These are phyloP conservation scores for Dryococelus australis DNA, from an alignment of 2,888 invertebrate species.

Conservation along the genomic window DNA sequence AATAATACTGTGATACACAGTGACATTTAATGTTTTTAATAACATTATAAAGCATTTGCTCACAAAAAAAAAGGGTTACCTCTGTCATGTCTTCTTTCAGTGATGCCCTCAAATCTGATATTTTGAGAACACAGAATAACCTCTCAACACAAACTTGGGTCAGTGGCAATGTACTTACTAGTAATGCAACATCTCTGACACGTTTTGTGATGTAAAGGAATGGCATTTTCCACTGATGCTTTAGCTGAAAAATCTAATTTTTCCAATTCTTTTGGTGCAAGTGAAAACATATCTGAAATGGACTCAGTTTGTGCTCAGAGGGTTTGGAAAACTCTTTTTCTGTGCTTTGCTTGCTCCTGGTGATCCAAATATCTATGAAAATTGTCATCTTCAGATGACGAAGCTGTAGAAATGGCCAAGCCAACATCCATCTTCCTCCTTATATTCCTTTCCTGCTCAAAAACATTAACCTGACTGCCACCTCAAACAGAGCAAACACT, in stretches of 20 bases:
- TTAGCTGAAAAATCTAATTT: background rate
- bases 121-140: no score
- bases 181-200: background rate
- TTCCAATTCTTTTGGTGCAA: constrained; percentile 12
- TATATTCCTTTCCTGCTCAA: background rate
- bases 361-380: background rate
- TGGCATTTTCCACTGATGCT: background rate
- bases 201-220: background rate
- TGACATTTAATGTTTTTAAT: no score
- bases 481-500: background rate
- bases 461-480: background rate
- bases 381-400: background rate
- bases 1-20: no score
- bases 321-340: background rate
- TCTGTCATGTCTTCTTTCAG: background rate
- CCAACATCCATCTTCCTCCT: constrained; percentile 17
- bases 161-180: background rate
- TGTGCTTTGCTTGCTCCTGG: background rate
- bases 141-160: background rate
- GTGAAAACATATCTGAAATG: background rate
- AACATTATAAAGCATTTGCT: no score
- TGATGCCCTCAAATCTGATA: background rate
- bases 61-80: background rate
- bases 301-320: background rate
- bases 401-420: background rate